Conservation (phyloP, 2,888 invertebrate species). For the Drosophila nigritarsus region DNA sequence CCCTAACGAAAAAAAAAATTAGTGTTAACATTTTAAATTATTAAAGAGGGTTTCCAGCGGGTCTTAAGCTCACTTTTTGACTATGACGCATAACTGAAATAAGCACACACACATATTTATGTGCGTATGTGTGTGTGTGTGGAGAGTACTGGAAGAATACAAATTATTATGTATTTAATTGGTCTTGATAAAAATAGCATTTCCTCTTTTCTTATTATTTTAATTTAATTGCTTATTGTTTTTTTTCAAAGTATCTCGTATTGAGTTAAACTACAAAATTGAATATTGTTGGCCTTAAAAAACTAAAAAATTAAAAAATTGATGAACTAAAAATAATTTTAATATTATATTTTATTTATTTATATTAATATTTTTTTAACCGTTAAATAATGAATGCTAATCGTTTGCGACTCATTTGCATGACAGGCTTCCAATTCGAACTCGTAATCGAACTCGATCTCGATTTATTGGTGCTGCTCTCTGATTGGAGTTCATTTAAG, state of each 20-base stretch:
- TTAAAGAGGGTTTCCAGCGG: slow-evolving; percentile 23
- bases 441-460: not conserved
- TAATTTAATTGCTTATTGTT: not conserved
- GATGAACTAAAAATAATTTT: too few species aligned
- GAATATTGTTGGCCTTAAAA: not conserved
- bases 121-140: not conserved
- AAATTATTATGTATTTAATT: not conserved
- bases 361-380: too few species aligned
- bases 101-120: not conserved
- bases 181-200: not conserved
- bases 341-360: too few species aligned
- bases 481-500: slow-evolving; percentile 45
- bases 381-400: slow-evolving; percentile 17
- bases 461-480: slow-evolving; percentile 4
- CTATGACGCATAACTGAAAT: slow-evolving; percentile 25
- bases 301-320: not conserved
- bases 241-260: not conserved
- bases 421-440: slow-evolving; percentile 15
- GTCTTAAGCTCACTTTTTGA: slow-evolving; percentile 14
- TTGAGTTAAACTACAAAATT: not conserved
- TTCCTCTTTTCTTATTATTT: not conserved
- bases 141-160: not conserved
- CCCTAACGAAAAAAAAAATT: slow-evolving; percentile 21
- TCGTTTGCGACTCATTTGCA: slow-evolving; percentile 18
- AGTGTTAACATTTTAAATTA: not conserved